Evolutionary conservation across 2,797 vertebrate species (phyloP).

Genomic region (Numenius phaeopus): DNA sequence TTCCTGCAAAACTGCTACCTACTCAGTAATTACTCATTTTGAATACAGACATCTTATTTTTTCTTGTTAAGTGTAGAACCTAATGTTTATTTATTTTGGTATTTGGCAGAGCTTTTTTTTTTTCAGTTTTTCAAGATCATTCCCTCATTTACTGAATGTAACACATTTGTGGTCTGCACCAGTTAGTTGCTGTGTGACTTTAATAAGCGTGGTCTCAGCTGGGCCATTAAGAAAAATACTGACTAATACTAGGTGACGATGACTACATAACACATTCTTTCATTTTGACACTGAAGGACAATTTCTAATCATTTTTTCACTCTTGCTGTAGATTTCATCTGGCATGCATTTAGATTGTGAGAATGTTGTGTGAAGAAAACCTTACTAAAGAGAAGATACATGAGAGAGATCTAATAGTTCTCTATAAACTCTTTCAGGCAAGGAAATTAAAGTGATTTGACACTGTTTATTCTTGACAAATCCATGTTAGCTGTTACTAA

Average conservation of each 20-base stretch:
- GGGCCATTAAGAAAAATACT: background rate
- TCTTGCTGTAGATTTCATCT: background rate
- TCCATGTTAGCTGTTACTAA: background rate
- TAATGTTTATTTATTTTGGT: background rate
- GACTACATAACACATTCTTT: background rate
- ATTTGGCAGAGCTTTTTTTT: background rate
- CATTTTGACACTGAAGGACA: background rate
- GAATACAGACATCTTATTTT: background rate
- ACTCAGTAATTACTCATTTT: background rate
- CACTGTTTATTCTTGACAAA: background rate
- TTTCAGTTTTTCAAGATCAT: background rate
- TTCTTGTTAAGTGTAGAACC: background rate
- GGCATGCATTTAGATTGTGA: background rate
- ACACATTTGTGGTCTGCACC: background rate
- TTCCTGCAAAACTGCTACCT: background rate
- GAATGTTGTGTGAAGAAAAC: background rate
- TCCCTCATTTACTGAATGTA: background rate
- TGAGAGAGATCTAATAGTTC: background rate
- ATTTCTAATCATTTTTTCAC: background rate
- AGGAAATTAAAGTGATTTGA: background rate
- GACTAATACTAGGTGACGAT: background rate
- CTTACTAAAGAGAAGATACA: background rate
- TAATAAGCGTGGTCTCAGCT: background rate
- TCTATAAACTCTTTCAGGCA: background rate
- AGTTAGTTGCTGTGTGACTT: background rate